Conservation (phyloP, 2,888 invertebrate species). For the Standfussiana lucernea region DNA sequence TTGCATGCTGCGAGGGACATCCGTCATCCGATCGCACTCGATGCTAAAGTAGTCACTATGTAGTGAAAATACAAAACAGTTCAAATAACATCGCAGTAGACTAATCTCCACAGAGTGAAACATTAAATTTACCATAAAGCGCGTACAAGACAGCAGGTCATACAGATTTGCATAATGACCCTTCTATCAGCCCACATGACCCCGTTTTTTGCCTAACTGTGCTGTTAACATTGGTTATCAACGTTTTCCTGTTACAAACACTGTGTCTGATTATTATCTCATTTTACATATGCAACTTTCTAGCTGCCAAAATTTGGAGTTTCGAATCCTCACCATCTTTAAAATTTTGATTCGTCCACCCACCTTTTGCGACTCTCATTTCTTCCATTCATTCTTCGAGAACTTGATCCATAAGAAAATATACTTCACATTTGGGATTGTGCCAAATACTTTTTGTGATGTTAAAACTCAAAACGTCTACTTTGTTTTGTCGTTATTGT, state of each 20-base stretch:
- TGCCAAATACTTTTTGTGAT: conserved; percentile 52
- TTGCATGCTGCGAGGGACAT: conserved; percentile 48
- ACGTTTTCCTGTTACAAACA: conserved; percentile 71
- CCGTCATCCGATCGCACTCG: conserved; percentile 36
- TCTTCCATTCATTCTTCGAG: conserved; percentile 30
- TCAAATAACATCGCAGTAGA: neutral
- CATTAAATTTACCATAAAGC: conserved; percentile 73
- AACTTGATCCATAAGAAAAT: conserved; percentile 27
- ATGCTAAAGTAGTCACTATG: conserved; percentile 17
- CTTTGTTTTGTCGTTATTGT: conserved; percentile 60
- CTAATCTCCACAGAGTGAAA: conserved; percentile 46
- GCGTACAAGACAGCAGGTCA: conserved; percentile 74
- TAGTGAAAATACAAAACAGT: conserved; percentile 9
- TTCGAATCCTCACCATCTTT: neutral
- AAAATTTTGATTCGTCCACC: neutral
- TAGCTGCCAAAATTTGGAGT: conserved; percentile 20
- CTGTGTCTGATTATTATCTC: conserved; percentile 57
- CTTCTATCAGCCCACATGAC: conserved; percentile 82
- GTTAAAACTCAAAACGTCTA: conserved; percentile 47
- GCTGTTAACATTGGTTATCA: conserved; percentile 66
- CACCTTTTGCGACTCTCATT: neutral
- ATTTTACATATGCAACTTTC: conserved; percentile 54
- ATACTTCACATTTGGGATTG: conserved; percentile 35
- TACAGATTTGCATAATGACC: conserved; percentile 85
- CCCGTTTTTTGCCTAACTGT: conserved; percentile 78